Evolutionary conservation across 2,113 vertebrate genomes (phyloP).

Genomic region (Rhinoptilus africanus): DNA sequence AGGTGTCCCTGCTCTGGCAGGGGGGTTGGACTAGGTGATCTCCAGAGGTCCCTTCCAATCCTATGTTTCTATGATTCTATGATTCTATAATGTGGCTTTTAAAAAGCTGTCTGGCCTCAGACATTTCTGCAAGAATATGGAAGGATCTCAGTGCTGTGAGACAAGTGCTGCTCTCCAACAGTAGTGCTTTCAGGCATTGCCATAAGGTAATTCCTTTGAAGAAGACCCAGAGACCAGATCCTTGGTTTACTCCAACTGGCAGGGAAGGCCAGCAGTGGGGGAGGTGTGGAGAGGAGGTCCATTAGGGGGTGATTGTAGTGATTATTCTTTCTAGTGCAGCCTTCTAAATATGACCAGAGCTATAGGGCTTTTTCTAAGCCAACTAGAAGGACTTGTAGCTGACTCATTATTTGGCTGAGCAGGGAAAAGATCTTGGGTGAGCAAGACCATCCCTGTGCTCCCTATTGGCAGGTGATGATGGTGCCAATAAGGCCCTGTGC

Average conservation of each 20-base stretch:
- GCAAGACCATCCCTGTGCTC: not conserved
- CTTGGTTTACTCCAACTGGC: not conserved
- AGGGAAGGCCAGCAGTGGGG: not conserved
- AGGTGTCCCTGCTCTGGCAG: too few species aligned
- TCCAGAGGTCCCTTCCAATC: too few species aligned
- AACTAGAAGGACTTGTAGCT: fast-evolving
- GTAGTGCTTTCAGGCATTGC: not conserved
- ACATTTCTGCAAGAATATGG: not conserved
- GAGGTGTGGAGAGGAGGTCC: not conserved
- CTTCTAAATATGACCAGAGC: not conserved
- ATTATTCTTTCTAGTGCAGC: not conserved
- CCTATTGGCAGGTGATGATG: not conserved
- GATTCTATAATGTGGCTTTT: not conserved
- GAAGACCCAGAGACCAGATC: not conserved
- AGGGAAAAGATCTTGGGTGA: not conserved
- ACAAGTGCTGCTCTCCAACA: not conserved
- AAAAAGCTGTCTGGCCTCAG: not conserved
- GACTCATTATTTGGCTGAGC: not conserved
- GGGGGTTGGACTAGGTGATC: too few species aligned
- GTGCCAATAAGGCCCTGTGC: not conserved
- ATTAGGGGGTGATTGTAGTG: not conserved
- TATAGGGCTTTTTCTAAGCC: not conserved
- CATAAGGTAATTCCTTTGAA: not conserved
- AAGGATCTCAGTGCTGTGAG: not conserved
- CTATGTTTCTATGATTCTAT: too few species aligned